A percentile compares a stretch with the other conserved stretches of the same genome.
These are phyloP conservation scores for Anas platyrhynchos DNA, from an alignment of 2,113 vertebrate genomes.

Conservation along the genomic window DNA sequence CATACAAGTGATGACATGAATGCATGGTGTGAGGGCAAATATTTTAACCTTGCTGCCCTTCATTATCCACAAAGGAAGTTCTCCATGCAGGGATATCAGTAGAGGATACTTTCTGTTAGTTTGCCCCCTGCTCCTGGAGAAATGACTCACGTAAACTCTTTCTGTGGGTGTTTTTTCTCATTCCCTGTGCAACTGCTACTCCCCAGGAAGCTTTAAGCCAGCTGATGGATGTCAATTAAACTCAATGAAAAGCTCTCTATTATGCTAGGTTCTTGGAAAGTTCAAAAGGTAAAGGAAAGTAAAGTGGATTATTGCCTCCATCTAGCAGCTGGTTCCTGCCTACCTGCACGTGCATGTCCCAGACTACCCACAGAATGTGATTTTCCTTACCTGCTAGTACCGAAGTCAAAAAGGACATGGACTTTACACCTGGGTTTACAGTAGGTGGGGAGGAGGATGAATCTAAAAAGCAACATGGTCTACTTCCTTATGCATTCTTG, in stretches of 20 bases:
- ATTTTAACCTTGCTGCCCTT: neutral
- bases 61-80: neutral
- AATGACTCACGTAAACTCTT: neutral
- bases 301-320: neutral
- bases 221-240: neutral
- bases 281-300: neutral
- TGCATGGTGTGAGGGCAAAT: neutral
- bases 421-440: neutral
- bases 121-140: neutral
- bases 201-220: neutral
- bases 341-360: accelerated
- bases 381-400: neutral
- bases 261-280: neutral
- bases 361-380: neutral
- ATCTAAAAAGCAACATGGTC: neutral
- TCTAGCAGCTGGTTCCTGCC: neutral
- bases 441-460: neutral
- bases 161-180: neutral
- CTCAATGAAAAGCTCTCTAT: neutral
- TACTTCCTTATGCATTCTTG: neutral
- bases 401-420: neutral
- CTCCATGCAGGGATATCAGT: neutral
- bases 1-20: neutral
- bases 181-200: neutral
- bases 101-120: neutral